Evolutionary conservation across 2,797 vertebrate species (phyloP).

Genomic region (Hafferia zeledoni): DNA sequence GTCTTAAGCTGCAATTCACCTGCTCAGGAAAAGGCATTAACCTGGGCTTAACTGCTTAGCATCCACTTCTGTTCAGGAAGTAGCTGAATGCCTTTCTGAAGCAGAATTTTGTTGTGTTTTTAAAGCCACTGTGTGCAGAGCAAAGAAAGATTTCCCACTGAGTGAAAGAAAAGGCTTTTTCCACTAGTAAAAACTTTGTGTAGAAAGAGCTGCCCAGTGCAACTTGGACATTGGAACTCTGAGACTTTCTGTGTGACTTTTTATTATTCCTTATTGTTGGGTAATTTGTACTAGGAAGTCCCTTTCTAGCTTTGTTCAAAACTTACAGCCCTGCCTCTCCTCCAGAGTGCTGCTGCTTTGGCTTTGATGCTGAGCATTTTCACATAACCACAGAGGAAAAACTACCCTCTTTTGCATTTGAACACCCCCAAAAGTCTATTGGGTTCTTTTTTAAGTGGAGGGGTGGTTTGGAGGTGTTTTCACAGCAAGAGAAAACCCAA

Average conservation of each 20-base stretch:
- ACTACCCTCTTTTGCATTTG: background rate
- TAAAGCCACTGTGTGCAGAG: background rate
- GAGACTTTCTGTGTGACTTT: background rate
- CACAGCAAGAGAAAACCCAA: background rate
- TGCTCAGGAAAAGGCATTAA: background rate
- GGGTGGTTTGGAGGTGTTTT: background rate
- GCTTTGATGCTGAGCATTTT: background rate
- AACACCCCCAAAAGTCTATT: background rate
- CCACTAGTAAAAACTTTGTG: background rate
- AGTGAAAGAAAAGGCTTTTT: background rate
- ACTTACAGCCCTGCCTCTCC: background rate
- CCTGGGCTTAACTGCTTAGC: background rate
- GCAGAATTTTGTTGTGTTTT: background rate
- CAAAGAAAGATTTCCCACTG: background rate
- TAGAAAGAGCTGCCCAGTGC: background rate
- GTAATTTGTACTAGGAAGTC: background rate
- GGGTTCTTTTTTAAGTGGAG: background rate
- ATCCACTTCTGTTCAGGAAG: background rate
- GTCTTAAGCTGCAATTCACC: background rate
- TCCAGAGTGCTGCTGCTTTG: background rate
- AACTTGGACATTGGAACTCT: accelerated
- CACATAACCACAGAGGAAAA: background rate
- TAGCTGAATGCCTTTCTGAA: background rate
- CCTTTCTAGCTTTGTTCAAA: background rate
- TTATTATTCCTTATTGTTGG: background rate